Evolutionary conservation across 2,888 invertebrate species (phyloP), one percentile per base, ranked within the genome.

Genomic region (Pammene fasciana): DNA sequence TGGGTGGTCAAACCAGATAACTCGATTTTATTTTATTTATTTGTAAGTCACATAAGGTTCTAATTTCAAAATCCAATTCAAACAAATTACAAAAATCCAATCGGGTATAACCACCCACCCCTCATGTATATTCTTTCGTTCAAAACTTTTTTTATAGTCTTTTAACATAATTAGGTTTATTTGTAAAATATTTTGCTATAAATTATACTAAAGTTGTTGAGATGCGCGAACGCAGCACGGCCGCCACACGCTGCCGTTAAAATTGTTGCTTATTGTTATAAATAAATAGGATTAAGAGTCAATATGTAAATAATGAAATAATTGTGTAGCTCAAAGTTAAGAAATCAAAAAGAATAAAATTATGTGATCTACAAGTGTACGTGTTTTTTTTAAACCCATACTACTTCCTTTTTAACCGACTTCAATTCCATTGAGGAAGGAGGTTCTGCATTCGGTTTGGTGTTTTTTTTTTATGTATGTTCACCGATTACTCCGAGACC

Each of bases 211-310:
- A 52, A 52, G 11, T 73, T 72, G 75, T 74, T 73, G 78, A 76
- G 72, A 72, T 79, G 81, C 72, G 82, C 82, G 81, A 82, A n/a
- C 10, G 18, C 62, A 10, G 83, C 83, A 71, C 82, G 81, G 83
- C 59, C 26, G 26, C 62, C 9, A 82, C 82, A 71, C 16, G 46
- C 38, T 16, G 61, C 48, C 13, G 62, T 52, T 52, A 38, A 81
- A 79, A 88, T 89, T 90, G 90, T 91, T 91, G 90, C 90, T 90
- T 87, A 87, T 87, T 91, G 89, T 90, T 91, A 87, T 48, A 38
- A 38, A 82, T 83, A 85, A 84, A 82, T 82, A 84, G 83, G 85
- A 81, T 76, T 87, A 85, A 86, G 84, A 80, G 82, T 80, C 79
- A 80, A 83, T 85, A 80, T 90, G 90, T 91, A 91, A 85, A 90